Conservation (phyloP, 2,888 invertebrate genomes). For the Dascillus cervinus region DNA sequence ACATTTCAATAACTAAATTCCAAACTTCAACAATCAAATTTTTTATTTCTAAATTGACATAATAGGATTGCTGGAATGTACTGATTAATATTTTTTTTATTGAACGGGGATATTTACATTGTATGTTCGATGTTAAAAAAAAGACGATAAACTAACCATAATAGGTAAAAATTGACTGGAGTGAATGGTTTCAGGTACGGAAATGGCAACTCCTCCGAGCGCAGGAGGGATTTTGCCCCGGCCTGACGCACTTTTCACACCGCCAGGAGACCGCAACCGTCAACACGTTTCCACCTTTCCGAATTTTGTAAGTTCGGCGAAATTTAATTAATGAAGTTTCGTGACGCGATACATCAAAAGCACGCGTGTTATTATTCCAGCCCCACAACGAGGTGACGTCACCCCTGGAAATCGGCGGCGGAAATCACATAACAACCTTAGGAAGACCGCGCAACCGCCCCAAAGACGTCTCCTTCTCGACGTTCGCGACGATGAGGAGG, state of each 20-base stretch:
- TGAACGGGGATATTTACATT: too few relatives aligned
- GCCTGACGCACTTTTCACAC: conserved; percentile 37
- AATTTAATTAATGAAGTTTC: background rate
- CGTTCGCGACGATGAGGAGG: conserved; percentile 54
- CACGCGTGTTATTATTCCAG: conserved; percentile 13
- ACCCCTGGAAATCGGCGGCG: conserved; percentile 28
- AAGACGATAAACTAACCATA: too few relatives aligned
- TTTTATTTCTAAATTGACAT: too few relatives aligned
- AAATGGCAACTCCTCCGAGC: conserved; percentile 30
- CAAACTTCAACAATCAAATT: too few relatives aligned
- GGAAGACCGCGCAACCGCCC: conserved; percentile 35
- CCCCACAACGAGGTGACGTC: conserved; percentile 22
- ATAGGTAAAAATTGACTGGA: too few relatives aligned
- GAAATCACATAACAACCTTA: conserved; percentile 28
- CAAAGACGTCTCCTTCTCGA: conserved; percentile 43
- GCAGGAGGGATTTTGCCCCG: conserved; percentile 32
- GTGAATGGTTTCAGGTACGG: conserved; percentile 35
- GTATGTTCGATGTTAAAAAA: too few relatives aligned
- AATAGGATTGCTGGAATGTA: too few relatives aligned
- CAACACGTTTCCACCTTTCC: conserved; percentile 27
- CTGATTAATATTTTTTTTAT: too few relatives aligned
- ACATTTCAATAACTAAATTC: too few relatives aligned
- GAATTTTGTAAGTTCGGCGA: conserved; percentile 27
- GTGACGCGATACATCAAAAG: background rate
- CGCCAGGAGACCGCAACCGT: conserved; percentile 26